These are phyloP conservation scores for Sebastes iracundus DNA, from an alignment of 2,797 vertebrate species.

Conservation along the genomic window DNA sequence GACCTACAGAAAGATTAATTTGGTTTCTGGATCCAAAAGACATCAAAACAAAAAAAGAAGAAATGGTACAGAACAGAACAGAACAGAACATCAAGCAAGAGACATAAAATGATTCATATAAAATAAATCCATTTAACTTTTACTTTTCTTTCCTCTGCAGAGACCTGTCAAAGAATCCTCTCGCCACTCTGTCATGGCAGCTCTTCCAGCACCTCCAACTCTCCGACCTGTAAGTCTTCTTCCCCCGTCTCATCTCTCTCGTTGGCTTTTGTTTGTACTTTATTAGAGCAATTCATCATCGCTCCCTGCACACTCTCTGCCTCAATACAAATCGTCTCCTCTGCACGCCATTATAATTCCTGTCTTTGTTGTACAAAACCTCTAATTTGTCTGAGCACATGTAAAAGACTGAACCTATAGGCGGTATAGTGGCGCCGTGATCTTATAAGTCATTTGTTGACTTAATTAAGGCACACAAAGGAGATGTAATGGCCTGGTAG, in stretches of 20 bases:
- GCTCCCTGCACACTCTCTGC: slow-evolving; percentile 42
- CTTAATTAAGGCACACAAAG: slow-evolving; percentile 77
- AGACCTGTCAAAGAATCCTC: slow-evolving; percentile 97
- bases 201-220: slow-evolving; percentile 98
- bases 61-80: slow-evolving; percentile 7
- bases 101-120: not conserved
- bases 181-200: slow-evolving; percentile 96
- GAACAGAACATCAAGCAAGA: slow-evolving; percentile 12
- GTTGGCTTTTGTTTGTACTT: slow-evolving; percentile 64
- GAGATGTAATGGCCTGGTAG: slow-evolving; percentile 64
- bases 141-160: slow-evolving; percentile 75
- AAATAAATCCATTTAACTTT: slow-evolving; percentile 30
- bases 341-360: slow-evolving; percentile 54
- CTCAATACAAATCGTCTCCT: slow-evolving; percentile 57
- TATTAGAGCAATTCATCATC: slow-evolving; percentile 69
- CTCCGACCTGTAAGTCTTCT: slow-evolving; percentile 93
- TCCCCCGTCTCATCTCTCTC: slow-evolving; percentile 49
- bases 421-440: slow-evolving; percentile 40
- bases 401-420: slow-evolving; percentile 63
- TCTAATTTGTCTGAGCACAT: slow-evolving; percentile 59
- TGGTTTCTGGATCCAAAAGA: slow-evolving; percentile 17
- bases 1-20: slow-evolving; percentile 8
- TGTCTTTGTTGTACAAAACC: slow-evolving; percentile 63
- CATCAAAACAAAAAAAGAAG: not conserved
- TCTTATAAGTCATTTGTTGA: slow-evolving; percentile 72